Percentiles rank a stretch among this genome's conserved stretches.
phyloP scores from a whole-genome alignment of 2,888 invertebrate species.

The Amiota minor region DNA sequence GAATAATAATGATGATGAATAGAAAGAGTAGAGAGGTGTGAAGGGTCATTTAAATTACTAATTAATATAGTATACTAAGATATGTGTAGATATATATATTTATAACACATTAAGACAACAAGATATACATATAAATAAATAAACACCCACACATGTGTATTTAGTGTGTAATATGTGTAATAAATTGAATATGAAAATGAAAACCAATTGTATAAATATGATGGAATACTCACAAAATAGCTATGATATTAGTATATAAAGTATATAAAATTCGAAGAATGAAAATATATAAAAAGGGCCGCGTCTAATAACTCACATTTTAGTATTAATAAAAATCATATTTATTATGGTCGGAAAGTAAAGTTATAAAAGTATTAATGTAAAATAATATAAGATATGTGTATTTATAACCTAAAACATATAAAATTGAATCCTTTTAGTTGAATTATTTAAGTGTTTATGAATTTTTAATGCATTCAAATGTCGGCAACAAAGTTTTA shows the following conservation, averaged over 20 bases:
- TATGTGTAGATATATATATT: background rate
- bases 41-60: background rate
- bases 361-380: constrained; percentile 3
- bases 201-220: constrained; percentile 65
- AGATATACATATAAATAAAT: constrained; percentile 34
- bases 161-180: constrained; percentile 15
- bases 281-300: constrained; percentile 23
- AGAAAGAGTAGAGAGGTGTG: too few species aligned
- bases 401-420: too few species aligned
- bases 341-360: constrained; percentile 9
- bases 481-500: constrained; percentile 20
- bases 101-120: constrained; percentile 47
- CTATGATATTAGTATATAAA: constrained; percentile 67
- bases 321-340: constrained; percentile 14
- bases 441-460: constrained; percentile 20
- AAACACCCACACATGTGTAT: constrained; percentile 39
- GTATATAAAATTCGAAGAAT: constrained; percentile 4
- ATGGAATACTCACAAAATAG: constrained; percentile 72
- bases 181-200: constrained; percentile 39
- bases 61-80: background rate
- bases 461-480: constrained; percentile 45
- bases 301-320: background rate
- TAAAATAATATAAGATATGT: constrained; percentile 14
- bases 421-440: constrained; percentile 19
- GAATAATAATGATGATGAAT: too few species aligned